These are phyloP conservation scores for Phyllotreta striolata DNA, from an alignment of 2,888 invertebrate species.

Conservation along the genomic window DNA sequence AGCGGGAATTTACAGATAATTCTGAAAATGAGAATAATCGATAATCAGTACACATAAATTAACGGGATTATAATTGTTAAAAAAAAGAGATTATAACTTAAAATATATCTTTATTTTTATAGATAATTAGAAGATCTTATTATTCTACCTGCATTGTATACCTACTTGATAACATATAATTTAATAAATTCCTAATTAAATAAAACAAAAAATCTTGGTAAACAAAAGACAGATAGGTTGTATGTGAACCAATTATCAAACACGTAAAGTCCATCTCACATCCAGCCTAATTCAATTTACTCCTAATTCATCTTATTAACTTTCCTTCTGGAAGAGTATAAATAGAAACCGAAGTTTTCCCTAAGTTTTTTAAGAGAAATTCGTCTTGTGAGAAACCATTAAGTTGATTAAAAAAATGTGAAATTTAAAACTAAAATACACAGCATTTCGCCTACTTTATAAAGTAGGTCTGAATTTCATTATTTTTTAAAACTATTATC, in stretches of 20 bases:
- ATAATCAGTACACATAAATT: too few relatives aligned
- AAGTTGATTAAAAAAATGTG: slow-evolving; percentile 26
- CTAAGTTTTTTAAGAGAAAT: slow-evolving; percentile 1
- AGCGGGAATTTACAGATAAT: too few relatives aligned
- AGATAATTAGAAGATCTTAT: too few relatives aligned
- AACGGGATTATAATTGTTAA: too few relatives aligned
- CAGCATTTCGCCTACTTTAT: not conserved
- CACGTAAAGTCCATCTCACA: slow-evolving; percentile 53
- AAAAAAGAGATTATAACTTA: too few relatives aligned
- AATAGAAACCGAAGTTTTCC: slow-evolving; percentile 16
- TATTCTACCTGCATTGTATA: too few relatives aligned
- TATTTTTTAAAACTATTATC: too few relatives aligned
- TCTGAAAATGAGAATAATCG: too few relatives aligned
- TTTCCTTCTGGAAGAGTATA: slow-evolving; percentile 10
- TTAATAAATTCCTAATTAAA: too few relatives aligned
- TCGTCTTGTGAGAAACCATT: slow-evolving; percentile 21
- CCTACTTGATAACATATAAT: too few relatives aligned
- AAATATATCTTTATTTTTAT: too few relatives aligned
- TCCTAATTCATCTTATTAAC: slow-evolving; percentile 56
- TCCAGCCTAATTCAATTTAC: slow-evolving; percentile 53
- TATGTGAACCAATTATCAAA: slow-evolving; percentile 50
- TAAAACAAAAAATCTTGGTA: too few relatives aligned
- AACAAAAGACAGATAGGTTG: slow-evolving; percentile 55
- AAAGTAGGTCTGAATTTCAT: not conserved
- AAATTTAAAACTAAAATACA: slow-evolving; percentile 27